Evolutionary conservation across 2,113 vertebrate genomes (phyloP).

Genomic region (Orientallactaga bullata): DNA sequence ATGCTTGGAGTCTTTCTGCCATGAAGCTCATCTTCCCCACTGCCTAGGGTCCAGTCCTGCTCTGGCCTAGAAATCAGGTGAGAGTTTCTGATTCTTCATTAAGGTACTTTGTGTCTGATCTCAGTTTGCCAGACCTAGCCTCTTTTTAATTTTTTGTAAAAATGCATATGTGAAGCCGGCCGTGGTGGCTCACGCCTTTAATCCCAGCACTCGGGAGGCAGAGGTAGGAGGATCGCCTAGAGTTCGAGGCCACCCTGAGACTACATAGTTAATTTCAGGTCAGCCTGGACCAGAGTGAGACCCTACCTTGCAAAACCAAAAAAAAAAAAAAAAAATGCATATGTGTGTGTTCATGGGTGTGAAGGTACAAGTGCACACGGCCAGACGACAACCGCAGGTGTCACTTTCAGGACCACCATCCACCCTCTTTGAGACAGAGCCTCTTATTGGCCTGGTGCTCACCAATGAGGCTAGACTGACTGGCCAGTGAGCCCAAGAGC

Average conservation of each 20-base stretch:
- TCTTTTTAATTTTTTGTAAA: neutral
- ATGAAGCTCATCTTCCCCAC: neutral
- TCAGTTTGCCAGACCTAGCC: neutral
- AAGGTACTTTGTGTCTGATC: neutral
- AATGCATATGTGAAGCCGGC: too few species aligned
- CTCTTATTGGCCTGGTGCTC: neutral
- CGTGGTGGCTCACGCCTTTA: too few species aligned
- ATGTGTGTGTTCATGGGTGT: neutral
- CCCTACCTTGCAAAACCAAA: too few species aligned
- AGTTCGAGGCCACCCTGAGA: too few species aligned
- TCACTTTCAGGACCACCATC: too few species aligned
- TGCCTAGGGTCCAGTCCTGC: too few species aligned
- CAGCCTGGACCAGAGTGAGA: too few species aligned
- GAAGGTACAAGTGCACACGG: neutral
- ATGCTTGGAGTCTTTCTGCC: neutral
- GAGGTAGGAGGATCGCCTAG: too few species aligned
- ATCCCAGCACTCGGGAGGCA: too few species aligned
- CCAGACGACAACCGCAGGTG: neutral
- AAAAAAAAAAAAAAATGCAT: too few species aligned
- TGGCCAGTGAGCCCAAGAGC: neutral
- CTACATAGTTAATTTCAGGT: too few species aligned
- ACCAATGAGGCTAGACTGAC: too few species aligned
- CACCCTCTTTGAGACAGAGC: neutral
- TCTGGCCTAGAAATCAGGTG: neutral
- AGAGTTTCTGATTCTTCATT: neutral